A percentile compares a stretch with the other conserved stretches of the same genome.
Evolutionary conservation across 2,888 invertebrate species (phyloP).

Genomic region (Agrotis exclamationis): DNA sequence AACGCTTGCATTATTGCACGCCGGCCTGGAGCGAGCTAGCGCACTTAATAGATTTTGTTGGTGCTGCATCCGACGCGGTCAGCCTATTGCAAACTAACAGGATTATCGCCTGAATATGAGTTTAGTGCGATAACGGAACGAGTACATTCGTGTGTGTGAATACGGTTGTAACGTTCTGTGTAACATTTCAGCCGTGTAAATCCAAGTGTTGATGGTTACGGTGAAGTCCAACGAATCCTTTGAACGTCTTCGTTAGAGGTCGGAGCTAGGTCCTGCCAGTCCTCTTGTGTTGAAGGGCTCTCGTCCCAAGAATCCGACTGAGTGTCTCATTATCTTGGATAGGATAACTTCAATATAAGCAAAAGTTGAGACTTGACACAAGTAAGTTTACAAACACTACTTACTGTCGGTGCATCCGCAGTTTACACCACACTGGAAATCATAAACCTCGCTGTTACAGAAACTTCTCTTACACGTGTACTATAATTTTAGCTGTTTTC

Average conservation of each 20-base stretch:
- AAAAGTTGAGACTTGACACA: constrained; percentile 14
- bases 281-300: constrained; percentile 67
- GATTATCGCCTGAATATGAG: constrained; percentile 87
- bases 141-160: constrained; percentile 73
- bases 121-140: constrained; percentile 79
- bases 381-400: constrained; percentile 20
- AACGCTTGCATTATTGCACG: constrained; percentile 84
- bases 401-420: background rate
- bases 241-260: constrained; percentile 77
- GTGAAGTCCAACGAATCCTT: constrained; percentile 60
- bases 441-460: constrained; percentile 21
- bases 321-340: constrained; percentile 73
- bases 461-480: constrained; percentile 30
- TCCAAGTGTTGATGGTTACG: constrained; percentile 57
- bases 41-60: constrained; percentile 90
- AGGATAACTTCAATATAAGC: constrained; percentile 58
- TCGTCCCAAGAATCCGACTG: constrained; percentile 63
- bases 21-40: constrained; percentile 85
- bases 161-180: constrained; percentile 48
- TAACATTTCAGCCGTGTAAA: constrained; percentile 59
- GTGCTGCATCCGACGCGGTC: constrained; percentile 81
- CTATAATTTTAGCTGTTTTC: constrained; percentile 33
- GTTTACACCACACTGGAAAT: constrained; percentile 18
- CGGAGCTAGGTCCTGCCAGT: constrained; percentile 64
- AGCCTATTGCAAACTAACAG: constrained; percentile 86